phyloP scores from a whole-genome alignment of 92 coral and sea anemone species.

The Hydrozoanthus gracilis region DNA sequence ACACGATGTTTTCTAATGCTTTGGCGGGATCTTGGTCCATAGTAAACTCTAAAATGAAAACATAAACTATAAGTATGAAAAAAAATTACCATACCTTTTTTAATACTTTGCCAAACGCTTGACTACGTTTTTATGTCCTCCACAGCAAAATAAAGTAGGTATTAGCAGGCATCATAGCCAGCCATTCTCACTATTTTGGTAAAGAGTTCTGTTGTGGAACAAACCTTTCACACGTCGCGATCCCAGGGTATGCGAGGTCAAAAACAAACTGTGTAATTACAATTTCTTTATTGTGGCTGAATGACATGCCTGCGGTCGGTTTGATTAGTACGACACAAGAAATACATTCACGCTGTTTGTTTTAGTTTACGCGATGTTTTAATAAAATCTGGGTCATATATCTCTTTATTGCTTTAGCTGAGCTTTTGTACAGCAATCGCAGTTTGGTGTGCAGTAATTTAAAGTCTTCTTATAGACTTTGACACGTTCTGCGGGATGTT shows the following conservation, averaged over 20 bases:
- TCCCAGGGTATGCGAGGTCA: not conserved
- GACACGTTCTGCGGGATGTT: not conserved
- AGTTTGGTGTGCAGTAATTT: not conserved
- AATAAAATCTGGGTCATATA: slow-evolving; percentile 5
- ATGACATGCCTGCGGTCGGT: not conserved
- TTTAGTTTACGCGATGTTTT: not conserved
- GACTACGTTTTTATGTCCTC: too few species aligned
- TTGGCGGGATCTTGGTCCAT: too few species aligned
- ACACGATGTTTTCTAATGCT: too few species aligned
- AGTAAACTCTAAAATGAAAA: too few species aligned
- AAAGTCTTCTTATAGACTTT: not conserved
- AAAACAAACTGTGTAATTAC: not conserved
- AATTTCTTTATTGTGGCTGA: not conserved
- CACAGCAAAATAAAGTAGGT: too few species aligned
- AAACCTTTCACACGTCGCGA: not conserved
- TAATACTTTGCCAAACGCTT: too few species aligned
- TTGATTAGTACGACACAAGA: not conserved
- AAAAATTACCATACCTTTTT: too few species aligned
- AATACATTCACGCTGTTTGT: not conserved
- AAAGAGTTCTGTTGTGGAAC: not conserved
- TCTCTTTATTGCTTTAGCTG: slow-evolving; percentile 1
- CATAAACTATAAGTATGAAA: too few species aligned
- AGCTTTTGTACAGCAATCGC: not conserved
- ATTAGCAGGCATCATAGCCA: too few species aligned
- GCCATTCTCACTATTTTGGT: not conserved